Evolutionary conservation across 1,140 invertebrate genomes (phyloP), one percentile per base, ranked within the genome.

Genomic region (Acyrthosiphon pisum): DNA sequence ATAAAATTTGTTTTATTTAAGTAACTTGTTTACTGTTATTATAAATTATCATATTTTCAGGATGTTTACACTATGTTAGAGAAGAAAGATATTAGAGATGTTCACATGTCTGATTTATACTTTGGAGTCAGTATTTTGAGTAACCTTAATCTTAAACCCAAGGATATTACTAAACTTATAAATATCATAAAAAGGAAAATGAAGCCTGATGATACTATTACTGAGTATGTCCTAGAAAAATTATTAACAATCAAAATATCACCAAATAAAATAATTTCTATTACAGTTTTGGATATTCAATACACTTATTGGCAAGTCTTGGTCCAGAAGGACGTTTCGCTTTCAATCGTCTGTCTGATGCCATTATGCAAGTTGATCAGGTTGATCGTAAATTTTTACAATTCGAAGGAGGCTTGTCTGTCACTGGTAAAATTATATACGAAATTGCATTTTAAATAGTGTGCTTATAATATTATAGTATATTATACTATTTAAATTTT

Each of bases 281-380:
- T 94, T 95, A 93, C 94, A 98, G 97, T 94, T 96, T 98, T 94
- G 98, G 97, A 0, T 98, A 98, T 95, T 96, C 97, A 81, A 98
- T 99, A 94, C 97, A 97, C 94, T 96, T 98, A 93, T 98, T 98
- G 76, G 95, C 98, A 44, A 96, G 96, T 46, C 94, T 97, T 6
- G 97, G 96, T 1, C 95, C 95, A 41, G 96, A 96, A 94, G 96
- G 97, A 76, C 96, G 97, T 94, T 97, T 97, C 95, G 97, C 97
- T 60, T 96, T 97, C 93, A 97, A 98, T 93, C 96, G 97, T 88
- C 97, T 99, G 88, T 98, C 99, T 96, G 98, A 99, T 95, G 97
- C 98, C 83, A 96, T 99, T 94, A 97, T 98, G 26, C 98, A 99
- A 95, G 98, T 98, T 56, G 99, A 99, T 96, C 98, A 99, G 96